Evolutionary conservation across 2,113 vertebrate species (phyloP).

Genomic region (Dromaius novaehollandiae): DNA sequence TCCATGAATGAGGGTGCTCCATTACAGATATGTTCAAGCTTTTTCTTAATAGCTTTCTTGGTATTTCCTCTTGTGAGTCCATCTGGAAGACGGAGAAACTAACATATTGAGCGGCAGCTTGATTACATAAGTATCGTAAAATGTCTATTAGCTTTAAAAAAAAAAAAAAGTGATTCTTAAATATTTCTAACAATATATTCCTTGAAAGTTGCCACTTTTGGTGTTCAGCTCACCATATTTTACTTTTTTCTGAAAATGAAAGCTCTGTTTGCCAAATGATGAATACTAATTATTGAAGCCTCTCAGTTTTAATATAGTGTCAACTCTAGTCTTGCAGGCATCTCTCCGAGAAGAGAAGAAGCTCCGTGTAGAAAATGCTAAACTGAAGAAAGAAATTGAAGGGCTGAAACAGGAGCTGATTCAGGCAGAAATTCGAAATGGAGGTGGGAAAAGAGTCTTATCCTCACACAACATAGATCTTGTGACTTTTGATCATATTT

Average conservation of each 20-base stretch:
- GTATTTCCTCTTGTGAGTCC: background rate
- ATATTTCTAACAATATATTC: background rate
- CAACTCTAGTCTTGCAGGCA: constrained; percentile 86
- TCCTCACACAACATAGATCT: background rate
- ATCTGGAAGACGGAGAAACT: background rate
- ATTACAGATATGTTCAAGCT: background rate
- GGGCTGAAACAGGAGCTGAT: constrained; percentile 89
- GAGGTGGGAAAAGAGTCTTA: constrained; percentile 76
- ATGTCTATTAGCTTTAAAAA: background rate
- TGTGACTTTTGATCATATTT: background rate
- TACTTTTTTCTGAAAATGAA: background rate
- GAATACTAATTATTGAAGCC: background rate
- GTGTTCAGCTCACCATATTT: background rate
- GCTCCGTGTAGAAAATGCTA: constrained; percentile 94
- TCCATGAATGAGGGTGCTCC: background rate
- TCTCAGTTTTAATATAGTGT: background rate
- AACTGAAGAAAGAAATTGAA: constrained; percentile 95
- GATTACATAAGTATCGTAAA: background rate
- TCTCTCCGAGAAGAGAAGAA: constrained; percentile 94
- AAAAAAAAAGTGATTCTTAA: background rate
- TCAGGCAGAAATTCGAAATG: constrained; percentile 89
- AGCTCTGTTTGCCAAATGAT: background rate
- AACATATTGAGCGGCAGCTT: background rate
- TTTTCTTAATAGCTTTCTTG: background rate
- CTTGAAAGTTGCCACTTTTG: background rate